These are phyloP conservation scores for Malacoraja senta DNA, from an alignment of 2,797 vertebrate species.

Conservation along the genomic window DNA sequence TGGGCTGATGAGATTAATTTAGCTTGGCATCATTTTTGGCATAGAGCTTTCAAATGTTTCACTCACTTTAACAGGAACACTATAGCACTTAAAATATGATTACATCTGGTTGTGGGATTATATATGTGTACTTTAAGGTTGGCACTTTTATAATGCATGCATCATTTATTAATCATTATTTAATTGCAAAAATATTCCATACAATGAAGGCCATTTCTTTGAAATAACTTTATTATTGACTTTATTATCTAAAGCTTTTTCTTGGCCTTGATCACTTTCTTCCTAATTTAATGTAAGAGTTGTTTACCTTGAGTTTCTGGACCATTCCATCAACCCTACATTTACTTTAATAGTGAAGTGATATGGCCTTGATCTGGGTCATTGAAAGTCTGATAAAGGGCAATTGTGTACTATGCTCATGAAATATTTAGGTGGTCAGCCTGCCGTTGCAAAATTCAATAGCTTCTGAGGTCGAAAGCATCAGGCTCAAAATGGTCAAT, in stretches of 20 bases:
- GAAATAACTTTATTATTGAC: background rate
- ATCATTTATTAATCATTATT: background rate
- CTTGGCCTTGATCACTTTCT: background rate
- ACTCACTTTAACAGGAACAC: background rate
- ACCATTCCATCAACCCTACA: background rate
- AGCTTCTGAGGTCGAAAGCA: too few relatives aligned
- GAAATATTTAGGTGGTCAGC: too few relatives aligned
- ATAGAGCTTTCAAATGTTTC: background rate
- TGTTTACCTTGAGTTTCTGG: background rate
- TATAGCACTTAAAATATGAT: background rate
- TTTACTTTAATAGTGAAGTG: background rate
- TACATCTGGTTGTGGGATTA: background rate
- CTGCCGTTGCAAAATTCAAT: too few relatives aligned
- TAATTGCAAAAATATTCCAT: background rate
- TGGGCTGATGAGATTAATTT: too few relatives aligned
- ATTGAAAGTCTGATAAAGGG: too few relatives aligned
- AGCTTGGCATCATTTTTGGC: too few relatives aligned
- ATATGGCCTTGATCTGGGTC: too few relatives aligned
- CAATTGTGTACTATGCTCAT: too few relatives aligned
- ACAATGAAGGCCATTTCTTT: background rate
- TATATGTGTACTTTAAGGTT: background rate
- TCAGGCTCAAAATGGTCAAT: too few relatives aligned
- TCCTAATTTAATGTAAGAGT: background rate
- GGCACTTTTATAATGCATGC: background rate
- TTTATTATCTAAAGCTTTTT: background rate